phyloP scores from a whole-genome alignment of 2,888 invertebrate species.

The Sialis lutaria region DNA sequence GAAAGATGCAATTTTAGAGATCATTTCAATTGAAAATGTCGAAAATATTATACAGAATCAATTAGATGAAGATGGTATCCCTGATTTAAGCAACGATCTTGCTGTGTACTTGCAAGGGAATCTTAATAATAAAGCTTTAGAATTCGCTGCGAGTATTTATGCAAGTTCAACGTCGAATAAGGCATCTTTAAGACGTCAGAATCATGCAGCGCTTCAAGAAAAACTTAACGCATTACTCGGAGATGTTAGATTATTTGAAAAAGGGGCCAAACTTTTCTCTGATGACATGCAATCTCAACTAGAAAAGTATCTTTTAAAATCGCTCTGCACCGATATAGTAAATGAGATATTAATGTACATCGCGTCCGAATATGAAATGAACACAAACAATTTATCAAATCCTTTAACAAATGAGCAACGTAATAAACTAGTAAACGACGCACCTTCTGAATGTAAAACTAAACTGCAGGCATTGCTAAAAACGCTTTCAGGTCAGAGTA shows the following conservation, averaged over 20 bases:
- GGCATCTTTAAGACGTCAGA: constrained; percentile 52
- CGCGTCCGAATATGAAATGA: constrained; percentile 53
- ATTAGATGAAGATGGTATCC: constrained; percentile 54
- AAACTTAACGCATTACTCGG: constrained; percentile 58
- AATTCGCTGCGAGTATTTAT: constrained; percentile 54
- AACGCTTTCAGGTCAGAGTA: constrained; percentile 43
- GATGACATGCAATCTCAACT: constrained; percentile 47
- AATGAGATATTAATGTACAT: constrained; percentile 64
- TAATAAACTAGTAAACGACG: constrained; percentile 49
- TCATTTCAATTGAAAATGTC: constrained; percentile 50
- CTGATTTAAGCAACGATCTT: constrained; percentile 50
- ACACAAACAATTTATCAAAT: constrained; percentile 35
- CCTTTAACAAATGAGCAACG: constrained; percentile 43
- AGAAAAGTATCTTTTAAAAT: constrained; percentile 68
- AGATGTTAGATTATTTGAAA: constrained; percentile 64
- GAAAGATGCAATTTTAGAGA: constrained; percentile 36
- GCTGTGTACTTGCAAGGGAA: constrained; percentile 51
- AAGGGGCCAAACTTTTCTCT: constrained; percentile 50
- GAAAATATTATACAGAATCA: constrained; percentile 37
- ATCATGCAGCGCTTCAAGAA: constrained; percentile 66
- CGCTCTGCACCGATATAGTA: constrained; percentile 65
- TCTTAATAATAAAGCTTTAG: constrained; percentile 47
- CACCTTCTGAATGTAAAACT: constrained; percentile 47
- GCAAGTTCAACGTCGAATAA: constrained; percentile 56
- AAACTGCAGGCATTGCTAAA: constrained; percentile 49